Percentiles rank a stretch among this genome's conserved stretches.
phyloP scores from a whole-genome alignment of 2,797 vertebrate species.

The Myotis myotis region DNA sequence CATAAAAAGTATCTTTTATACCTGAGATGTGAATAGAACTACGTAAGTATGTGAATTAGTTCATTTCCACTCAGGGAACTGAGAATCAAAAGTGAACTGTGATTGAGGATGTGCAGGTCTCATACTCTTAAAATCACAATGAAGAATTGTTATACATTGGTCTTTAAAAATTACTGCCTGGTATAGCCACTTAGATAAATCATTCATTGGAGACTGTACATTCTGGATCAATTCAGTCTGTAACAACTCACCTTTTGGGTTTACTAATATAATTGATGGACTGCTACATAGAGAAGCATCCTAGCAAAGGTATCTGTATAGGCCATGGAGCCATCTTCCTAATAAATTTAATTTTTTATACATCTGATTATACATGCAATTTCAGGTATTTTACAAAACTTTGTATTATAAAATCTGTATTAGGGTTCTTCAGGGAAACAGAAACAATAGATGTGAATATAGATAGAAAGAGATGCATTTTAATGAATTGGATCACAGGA shows the following conservation, averaged over 20 bases:
- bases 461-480: background rate
- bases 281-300: background rate
- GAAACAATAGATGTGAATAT: background rate
- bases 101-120: background rate
- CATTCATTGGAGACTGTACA: background rate
- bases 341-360: background rate
- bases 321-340: background rate
- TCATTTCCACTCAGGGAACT: background rate
- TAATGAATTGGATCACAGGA: background rate
- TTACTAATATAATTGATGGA: slow-evolving; percentile 27
- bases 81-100: background rate
- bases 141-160: background rate
- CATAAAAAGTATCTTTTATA: background rate
- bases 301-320: background rate
- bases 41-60: background rate
- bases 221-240: background rate
- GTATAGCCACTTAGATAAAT: background rate
- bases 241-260: background rate
- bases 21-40: background rate
- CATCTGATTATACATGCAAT: background rate
- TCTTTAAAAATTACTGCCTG: background rate
- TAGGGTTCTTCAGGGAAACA: background rate
- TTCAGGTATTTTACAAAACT: background rate
- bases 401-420: background rate
- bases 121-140: background rate